Evolutionary conservation across 2,888 invertebrate species (phyloP), one percentile per base, ranked within the genome.

Genomic region (Trachelus stipa): DNA sequence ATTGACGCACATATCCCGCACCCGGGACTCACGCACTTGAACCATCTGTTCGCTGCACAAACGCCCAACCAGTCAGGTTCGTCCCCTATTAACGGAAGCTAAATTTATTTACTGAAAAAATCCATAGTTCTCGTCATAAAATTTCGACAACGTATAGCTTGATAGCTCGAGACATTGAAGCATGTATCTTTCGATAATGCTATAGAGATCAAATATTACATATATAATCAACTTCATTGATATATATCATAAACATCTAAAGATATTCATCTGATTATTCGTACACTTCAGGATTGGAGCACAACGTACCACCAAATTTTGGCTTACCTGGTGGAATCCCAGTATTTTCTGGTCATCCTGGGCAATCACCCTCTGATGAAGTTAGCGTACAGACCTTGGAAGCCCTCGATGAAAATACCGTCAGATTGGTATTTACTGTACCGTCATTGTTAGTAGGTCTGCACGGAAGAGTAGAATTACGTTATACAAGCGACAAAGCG

Each of bases 391-490:
- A 94, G 75, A 93, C 94, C 0, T 89, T 97, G 83, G 95, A 96
- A 90, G 94, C 97, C 3, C 93, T 97, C 79, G 96, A 97, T 83
- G 94, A 96, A 0, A 95, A 95, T 33, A 96, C 96, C 40, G 95
- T 97, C 12, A 95, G 96, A 82, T 94, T 98, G 88, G 94, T 96
- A 15, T 97, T 98, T 89, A 95, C 96, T 4, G 95, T 98, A 12
- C 97, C 98, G 0, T 93, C 95, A 33, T 94, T 97, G 1, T 94
- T 97, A 83, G 97, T 98, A 12, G 97, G 97, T 37, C 93, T 98
- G 73, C 95, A 96, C 86, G 98, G 98, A 78, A 95, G 97, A 82
- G 96, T 98, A 3, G 97, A 98, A 91, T 93, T 98, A 80, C 94
- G 97, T 88, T 98, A 97, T 90, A 97, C 97, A 3, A 92, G 92